phyloP scores from a whole-genome alignment of 2,888 invertebrate genomes.

The Sclerodermus sp. region DNA sequence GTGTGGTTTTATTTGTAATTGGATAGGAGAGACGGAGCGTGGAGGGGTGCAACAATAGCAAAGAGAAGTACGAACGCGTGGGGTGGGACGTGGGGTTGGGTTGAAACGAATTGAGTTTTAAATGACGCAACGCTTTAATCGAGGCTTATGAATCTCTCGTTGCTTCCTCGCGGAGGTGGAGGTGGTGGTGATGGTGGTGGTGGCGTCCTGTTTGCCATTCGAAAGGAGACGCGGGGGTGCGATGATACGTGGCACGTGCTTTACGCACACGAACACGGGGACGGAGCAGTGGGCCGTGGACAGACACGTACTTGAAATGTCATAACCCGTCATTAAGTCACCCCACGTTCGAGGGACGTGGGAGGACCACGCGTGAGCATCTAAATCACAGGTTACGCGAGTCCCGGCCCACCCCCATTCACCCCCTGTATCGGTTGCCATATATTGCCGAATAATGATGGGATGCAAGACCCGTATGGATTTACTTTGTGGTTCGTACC shows the following conservation, averaged over 20 bases:
- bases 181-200: too few relatives aligned
- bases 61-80: too few relatives aligned
- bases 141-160: conserved; percentile 16
- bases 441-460: conserved; percentile 30
- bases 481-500: background rate
- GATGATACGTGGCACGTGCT: conserved; percentile 41
- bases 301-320: conserved; percentile 38
- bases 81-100: too few relatives aligned
- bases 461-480: conserved; percentile 16
- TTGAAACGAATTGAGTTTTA: too few relatives aligned
- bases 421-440: conserved; percentile 17
- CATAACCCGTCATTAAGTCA: conserved; percentile 52
- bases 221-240: conserved; percentile 29
- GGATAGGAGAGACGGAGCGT: too few relatives aligned
- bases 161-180: conserved; percentile 8
- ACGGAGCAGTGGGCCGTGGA: too few relatives aligned
- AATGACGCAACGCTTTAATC: conserved; percentile 17
- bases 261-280: conserved; percentile 14
- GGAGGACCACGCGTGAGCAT: conserved; percentile 25
- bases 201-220: conserved; percentile 24
- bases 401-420: conserved; percentile 21
- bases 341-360: conserved; percentile 28
- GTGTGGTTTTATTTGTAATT: too few relatives aligned
- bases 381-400: conserved; percentile 41
- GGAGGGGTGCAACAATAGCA: too few relatives aligned